phyloP scores from a whole-genome alignment of 2,888 invertebrate genomes.

The Caenorhabditis sp. region DNA sequence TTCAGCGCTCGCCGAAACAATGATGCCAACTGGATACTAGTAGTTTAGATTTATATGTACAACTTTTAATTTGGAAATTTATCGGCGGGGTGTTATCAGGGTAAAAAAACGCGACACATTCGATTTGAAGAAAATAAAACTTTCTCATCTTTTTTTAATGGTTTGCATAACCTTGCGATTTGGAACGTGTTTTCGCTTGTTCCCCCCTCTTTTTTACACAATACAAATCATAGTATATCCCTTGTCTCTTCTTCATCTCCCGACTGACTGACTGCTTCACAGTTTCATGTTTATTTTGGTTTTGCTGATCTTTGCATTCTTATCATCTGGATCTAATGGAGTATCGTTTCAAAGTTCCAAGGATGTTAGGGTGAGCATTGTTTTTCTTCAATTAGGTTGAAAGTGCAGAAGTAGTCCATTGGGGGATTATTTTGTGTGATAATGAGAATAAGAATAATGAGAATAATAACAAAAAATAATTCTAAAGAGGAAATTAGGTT shows the following conservation, averaged over 20 bases:
- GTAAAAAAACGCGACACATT: not conserved
- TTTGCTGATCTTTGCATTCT: no score
- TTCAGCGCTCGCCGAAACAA: not conserved
- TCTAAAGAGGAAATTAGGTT: no score
- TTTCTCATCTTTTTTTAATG: not conserved
- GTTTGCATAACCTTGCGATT: not conserved
- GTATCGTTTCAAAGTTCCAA: no score
- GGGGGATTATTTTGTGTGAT: no score
- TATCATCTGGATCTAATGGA: no score
- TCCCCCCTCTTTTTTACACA: not conserved
- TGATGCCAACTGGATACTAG: not conserved
- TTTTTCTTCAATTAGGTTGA: no score
- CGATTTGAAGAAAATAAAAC: not conserved
- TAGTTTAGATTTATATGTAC: not conserved
- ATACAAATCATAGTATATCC: no score
- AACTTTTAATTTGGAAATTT: not conserved
- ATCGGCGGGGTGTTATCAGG: not conserved
- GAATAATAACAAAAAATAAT: no score
- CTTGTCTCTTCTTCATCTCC: constrained; percentile 3
- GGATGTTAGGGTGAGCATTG: no score
- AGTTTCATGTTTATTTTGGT: no score
- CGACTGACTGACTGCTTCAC: not conserved
- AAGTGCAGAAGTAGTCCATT: no score
- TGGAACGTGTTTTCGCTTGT: not conserved
- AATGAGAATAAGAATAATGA: no score